A percentile compares a stretch with the other conserved stretches of the same genome.
phyloP scores from a whole-genome alignment of 2,797 vertebrate species.

The Enteromius fasciolatus region DNA sequence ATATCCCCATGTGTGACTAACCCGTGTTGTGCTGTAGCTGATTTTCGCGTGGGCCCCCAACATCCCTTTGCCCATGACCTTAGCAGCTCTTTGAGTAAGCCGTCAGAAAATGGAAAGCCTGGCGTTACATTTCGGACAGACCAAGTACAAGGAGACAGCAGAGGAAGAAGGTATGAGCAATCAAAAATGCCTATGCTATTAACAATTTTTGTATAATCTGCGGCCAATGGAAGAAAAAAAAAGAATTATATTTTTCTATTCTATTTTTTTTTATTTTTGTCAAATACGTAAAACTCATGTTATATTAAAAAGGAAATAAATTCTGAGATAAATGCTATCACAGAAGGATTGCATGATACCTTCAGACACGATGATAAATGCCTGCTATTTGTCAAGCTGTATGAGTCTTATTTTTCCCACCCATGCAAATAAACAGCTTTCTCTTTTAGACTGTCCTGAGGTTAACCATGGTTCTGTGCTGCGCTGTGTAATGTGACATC shows the following conservation, averaged over 20 bases:
- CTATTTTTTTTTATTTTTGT: neutral
- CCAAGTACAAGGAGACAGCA: conserved; percentile 38
- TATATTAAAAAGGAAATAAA: conserved; percentile 37
- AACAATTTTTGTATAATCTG: neutral
- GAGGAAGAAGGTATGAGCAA: conserved; percentile 45
- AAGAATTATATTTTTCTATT: neutral
- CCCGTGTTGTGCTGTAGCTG: conserved; percentile 69
- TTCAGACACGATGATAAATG: conserved; percentile 55
- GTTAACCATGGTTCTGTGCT: conserved; percentile 49
- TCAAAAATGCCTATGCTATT: neutral
- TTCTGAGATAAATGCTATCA: conserved; percentile 58
- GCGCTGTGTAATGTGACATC: conserved; percentile 41
- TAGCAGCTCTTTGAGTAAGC: conserved; percentile 51
- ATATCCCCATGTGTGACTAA: conserved; percentile 46
- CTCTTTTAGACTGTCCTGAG: conserved; percentile 53
- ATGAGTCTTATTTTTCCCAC: conserved; percentile 52
- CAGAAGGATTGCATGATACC: conserved; percentile 56
- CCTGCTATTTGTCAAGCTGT: conserved; percentile 62
- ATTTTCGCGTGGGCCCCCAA: conserved; percentile 60
- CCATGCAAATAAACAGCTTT: conserved; percentile 66
- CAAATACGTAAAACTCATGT: neutral
- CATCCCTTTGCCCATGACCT: conserved; percentile 56
- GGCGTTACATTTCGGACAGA: conserved; percentile 49
- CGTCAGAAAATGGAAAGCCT: conserved; percentile 55
- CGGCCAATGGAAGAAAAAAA: neutral